These are phyloP conservation scores for Druon quercuslanigerum DNA, from an alignment of 1,140 invertebrate species.

Conservation along the genomic window DNA sequence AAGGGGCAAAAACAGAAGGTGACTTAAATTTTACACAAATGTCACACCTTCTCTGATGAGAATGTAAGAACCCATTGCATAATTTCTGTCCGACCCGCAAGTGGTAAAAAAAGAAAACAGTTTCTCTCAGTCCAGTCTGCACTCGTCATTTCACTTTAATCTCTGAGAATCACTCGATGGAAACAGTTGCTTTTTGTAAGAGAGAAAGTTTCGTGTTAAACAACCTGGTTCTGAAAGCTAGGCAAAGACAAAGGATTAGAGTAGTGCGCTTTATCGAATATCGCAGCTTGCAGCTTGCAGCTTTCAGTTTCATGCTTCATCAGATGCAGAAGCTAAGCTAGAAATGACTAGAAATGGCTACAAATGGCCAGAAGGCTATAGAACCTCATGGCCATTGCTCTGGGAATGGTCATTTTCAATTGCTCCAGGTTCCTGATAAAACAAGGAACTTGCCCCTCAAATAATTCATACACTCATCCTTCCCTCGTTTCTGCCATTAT, in stretches of 20 bases:
- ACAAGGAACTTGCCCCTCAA: conserved; percentile 16
- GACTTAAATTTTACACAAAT: too few relatives aligned
- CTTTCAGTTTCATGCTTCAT: background rate
- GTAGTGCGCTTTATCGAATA: conserved; percentile 6
- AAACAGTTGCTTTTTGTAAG: conserved; percentile 7
- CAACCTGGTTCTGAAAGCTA: conserved; percentile 14
- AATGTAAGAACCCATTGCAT: too few relatives aligned
- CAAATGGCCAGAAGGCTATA: background rate
- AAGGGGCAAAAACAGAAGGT: too few relatives aligned
- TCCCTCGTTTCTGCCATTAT: background rate
- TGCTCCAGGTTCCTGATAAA: conserved; percentile 14
- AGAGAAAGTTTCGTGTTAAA: background rate
- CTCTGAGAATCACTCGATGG: background rate
- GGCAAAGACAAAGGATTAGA: conserved; percentile 14
- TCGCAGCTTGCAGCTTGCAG: background rate
- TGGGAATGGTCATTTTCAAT: background rate
- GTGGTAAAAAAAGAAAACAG: background rate
- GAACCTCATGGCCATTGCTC: conserved; percentile 11
- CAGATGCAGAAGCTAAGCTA: background rate
- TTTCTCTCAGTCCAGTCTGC: background rate
- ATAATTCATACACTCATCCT: background rate
- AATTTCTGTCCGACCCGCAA: background rate
- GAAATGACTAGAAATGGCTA: background rate
- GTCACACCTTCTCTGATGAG: too few relatives aligned
- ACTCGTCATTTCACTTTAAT: background rate